Base-by-base conservation (phyloP, 1,140 invertebrate species). In the Listronotus oregonensis region DNA sequence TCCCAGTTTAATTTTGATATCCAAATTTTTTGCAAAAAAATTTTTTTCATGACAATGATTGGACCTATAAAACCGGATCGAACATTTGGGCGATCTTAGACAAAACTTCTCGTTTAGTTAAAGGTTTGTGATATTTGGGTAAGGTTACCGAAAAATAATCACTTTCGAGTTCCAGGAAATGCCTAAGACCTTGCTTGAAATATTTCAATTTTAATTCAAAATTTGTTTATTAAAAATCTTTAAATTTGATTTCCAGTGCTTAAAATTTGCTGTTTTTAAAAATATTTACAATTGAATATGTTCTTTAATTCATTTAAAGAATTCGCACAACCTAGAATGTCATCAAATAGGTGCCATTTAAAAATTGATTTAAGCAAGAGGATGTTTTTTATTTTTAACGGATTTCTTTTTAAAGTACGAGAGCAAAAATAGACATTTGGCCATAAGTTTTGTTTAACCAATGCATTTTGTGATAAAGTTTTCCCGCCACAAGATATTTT, bases 291-390 rank as follows among this genome's bases (percentile, higher is more conserved):
- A 10, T 7, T 56, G 21, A 6, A 39, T n/a, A 10, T n/a, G n/a
- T 62, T 79, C 70, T 57, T 78, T 64, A 14, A 77, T 44, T 1
- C 70, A 72, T 3, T 75, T 34, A 0, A n/a, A n/a, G n/a, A n/a
- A n/a, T n/a, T n/a, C n/a, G 64, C 66, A 6, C 82, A 80, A 14
- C 73, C 74, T 17, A 81, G 40, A 3, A 80, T 47, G 70, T 83
- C 81, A 65, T 85, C 82, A n/a, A 80, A 57, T 80, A 80, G n/a
- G 80, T 71, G 64, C 79, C 76, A 10, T 64, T 65, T 51, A 69
- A 52, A 11, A 79, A 63, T 1, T 77, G 64, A 62, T 67, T 37
- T 9, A 52, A 7, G 69, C 74, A 0, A 39, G 12, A 4, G 76
- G 79, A 64, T 70, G 79, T 58, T 1, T 12, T 27, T 9, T 47